Conservation (phyloP, 2,797 vertebrate genomes). For the Argyrosomus regius region DNA sequence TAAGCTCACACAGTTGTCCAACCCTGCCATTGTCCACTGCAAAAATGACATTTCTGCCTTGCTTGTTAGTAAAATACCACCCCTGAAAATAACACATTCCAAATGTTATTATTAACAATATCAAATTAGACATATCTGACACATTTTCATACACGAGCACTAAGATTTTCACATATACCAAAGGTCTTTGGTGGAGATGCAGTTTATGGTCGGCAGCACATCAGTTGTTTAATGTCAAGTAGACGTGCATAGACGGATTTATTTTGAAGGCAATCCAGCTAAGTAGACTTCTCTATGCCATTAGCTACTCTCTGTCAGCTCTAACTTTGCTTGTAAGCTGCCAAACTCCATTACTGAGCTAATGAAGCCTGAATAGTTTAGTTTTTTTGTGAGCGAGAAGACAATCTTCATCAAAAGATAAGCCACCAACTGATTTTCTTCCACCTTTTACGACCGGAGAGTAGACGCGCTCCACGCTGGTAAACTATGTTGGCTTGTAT, state of each 20-base stretch:
- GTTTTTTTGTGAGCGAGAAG: slow-evolving; percentile 2
- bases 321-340: not conserved
- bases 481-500: not conserved
- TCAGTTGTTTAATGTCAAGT: slow-evolving; percentile 1
- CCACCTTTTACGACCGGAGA: not conserved
- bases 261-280: not conserved
- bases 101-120: too few species aligned
- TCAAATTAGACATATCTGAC: not conserved
- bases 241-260: not conserved
- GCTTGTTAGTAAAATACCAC: not conserved
- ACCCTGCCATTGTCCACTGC: not conserved
- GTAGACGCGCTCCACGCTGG: not conserved
- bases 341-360: not conserved
- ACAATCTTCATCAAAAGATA: slow-evolving; percentile 16
- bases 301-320: not conserved
- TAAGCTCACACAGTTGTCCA: not conserved
- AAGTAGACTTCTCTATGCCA: not conserved
- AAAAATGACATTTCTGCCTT: not conserved
- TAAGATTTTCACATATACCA: not conserved
- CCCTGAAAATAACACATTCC: not conserved
- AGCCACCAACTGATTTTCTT: not conserved
- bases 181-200: not conserved
- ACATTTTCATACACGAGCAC: not conserved
- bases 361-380: not conserved
- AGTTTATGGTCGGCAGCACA: not conserved